Evolutionary conservation across 2,888 invertebrate genomes (phyloP).

Genomic region (Pachliopta kotzebuea): DNA sequence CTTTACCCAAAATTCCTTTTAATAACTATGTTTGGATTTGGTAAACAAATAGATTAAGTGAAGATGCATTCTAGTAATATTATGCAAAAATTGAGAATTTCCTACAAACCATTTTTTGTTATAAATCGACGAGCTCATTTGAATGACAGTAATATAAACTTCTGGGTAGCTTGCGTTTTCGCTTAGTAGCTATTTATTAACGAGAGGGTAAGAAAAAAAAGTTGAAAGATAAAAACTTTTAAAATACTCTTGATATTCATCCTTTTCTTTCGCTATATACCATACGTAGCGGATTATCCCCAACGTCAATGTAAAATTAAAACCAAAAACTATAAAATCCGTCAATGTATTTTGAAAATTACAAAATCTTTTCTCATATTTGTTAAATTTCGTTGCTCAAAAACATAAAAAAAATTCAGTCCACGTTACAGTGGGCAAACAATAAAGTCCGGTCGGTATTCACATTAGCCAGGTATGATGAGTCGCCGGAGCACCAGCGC

Average conservation of each 20-base stretch:
- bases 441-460: slow-evolving; percentile 7
- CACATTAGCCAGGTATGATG: slow-evolving; percentile 18
- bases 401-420: not conserved
- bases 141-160: not conserved
- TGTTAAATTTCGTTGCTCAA: not conserved
- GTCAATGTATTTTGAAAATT: not conserved
- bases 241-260: too few species aligned
- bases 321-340: too few species aligned
- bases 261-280: too few species aligned
- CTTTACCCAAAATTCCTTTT: too few species aligned
- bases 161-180: not conserved
- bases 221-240: too few species aligned
- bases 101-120: not conserved
- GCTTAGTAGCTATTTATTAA: not conserved
- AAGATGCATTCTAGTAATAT: too few species aligned
- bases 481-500: slow-evolving; percentile 5
- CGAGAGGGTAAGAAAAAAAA: too few species aligned
- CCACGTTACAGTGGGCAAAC: not conserved
- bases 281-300: too few species aligned
- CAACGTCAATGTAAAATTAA: too few species aligned
- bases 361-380: not conserved
- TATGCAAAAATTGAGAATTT: not conserved
- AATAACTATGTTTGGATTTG: too few species aligned
- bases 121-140: not conserved
- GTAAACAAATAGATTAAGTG: too few species aligned